These are phyloP conservation scores for Melieria crassipennis DNA, from an alignment of 2,888 invertebrate genomes.

Conservation along the genomic window DNA sequence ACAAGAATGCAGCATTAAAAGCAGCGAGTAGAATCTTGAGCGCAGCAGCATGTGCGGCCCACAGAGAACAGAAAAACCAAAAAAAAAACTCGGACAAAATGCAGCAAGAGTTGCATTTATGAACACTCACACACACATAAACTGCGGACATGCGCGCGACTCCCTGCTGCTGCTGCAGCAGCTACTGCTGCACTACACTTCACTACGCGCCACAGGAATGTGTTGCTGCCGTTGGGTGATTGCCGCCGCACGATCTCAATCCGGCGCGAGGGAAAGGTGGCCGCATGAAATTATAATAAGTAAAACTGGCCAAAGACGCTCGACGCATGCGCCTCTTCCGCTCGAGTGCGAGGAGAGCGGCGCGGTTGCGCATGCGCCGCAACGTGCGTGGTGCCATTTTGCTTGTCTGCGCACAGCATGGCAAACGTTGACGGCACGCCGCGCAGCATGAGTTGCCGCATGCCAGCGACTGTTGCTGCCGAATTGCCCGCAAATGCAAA, in stretches of 20 bases:
- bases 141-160: no score
- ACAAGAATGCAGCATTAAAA: not conserved
- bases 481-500: not conserved
- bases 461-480: no score
- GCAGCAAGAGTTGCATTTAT: not conserved
- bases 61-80: not conserved
- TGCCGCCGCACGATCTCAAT: no score
- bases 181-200: no score
- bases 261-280: no score
- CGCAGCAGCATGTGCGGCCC: not conserved
- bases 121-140: no score
- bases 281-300: no score
- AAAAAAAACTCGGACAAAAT: no score
- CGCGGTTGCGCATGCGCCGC: not conserved
- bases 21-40: not conserved
- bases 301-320: not conserved
- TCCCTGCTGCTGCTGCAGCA: no score
- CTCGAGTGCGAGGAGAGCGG: not conserved
- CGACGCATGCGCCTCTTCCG: not conserved
- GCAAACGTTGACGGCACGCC: not conserved
- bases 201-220: no score
- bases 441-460: no score
- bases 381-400: not conserved
- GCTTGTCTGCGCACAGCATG: conserved; percentile 1
- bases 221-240: no score